Base-by-base conservation (phyloP, 2,113 vertebrate species). In the Oriolus oriolus region DNA sequence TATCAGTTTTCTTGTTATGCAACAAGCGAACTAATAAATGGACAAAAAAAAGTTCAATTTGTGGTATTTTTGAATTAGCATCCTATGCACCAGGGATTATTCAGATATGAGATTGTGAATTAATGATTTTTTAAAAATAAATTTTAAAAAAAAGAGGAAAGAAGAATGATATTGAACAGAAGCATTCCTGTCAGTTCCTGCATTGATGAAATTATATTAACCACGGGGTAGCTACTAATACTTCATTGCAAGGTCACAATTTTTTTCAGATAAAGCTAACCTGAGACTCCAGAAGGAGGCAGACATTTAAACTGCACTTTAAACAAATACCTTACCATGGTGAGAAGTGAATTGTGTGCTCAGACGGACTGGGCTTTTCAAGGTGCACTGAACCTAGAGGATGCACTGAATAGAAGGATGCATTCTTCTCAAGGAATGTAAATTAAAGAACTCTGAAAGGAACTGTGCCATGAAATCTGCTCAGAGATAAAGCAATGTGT, bases 1-100 rank as follows among this genome's bases (percentile, higher is more conserved):
- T 86, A 96, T 82, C 63, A 44, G 37, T 70, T 94, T 96, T 92
- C 84, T 80, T 96, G 41, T 87, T 97, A 83, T 74, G 35, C 16
- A 97, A 88, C 56, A 95, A 97, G 20, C 30, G 88, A 96, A 97
- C 42, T 69, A 96, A 89, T 88, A 96, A 96, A 93, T 91, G 45
- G 50, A 56, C 9, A 41, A 92, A 89, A 41, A 93, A 80, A 79
- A 27, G 53, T 96, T 94, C 73, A 76, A 80, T 96, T 94, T 5
- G 18, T 16, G 11, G 27, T 73, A 89, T 89, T 90, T 80, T 93
- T 14, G 35, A 94, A 96, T 90, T 96, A 95, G 26, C 78, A 90
- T 83, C 31, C 31, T 44, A 19, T 78, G 56, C 23, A 57, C 41
- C 42, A 91, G 33, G 44, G 27, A 83, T 96, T 94, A 96, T 77